Evolutionary conservation across 2,113 vertebrate genomes (phyloP).

Genomic region (Tychaedon coryphoeus): DNA sequence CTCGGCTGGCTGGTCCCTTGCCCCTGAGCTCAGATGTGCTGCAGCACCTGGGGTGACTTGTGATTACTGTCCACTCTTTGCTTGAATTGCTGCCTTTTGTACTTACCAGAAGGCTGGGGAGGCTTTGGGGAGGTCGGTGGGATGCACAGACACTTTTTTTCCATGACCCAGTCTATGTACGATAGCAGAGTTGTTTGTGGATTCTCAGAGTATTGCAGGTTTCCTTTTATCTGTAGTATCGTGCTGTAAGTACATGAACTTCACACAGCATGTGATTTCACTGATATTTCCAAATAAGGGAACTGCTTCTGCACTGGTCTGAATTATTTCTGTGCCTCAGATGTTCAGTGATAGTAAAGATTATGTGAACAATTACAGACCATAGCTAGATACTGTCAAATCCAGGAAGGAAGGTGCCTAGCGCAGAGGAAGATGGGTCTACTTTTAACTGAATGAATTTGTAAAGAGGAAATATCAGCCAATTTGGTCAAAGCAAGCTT

Average conservation of each 20-base stretch:
- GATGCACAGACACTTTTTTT: background rate
- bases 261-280: background rate
- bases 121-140: background rate
- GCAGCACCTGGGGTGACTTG: background rate
- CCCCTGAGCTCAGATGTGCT: constrained; percentile 1
- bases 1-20: background rate
- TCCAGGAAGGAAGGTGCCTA: background rate
- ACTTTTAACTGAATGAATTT: background rate
- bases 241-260: background rate
- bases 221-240: background rate
- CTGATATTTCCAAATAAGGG: background rate
- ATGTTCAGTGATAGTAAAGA: background rate
- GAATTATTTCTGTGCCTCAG: background rate
- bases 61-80: background rate
- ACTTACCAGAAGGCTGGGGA: background rate
- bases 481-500: background rate
- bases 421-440: background rate
- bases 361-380: background rate
- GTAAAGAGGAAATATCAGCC: background rate
- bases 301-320: background rate
- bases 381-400: background rate
- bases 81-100: background rate
- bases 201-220: background rate
- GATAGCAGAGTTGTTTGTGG: background rate
- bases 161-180: background rate